These are phyloP conservation scores for Daktulosphaira vitifoliae DNA, from an alignment of 1,140 invertebrate species.

Conservation along the genomic window DNA sequence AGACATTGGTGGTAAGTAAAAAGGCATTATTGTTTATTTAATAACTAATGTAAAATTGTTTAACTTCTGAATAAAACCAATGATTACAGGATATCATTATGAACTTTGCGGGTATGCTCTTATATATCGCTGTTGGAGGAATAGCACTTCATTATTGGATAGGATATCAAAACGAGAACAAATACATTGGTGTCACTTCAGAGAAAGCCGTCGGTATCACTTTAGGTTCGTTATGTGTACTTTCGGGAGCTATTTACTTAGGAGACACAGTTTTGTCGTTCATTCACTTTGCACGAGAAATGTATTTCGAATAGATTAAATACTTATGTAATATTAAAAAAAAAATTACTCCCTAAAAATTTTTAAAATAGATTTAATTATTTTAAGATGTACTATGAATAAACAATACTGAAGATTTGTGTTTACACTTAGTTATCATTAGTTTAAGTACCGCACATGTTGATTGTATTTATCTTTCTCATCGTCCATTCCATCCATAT, in stretches of 20 bases:
- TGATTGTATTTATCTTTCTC: too few species aligned
- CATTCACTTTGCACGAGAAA: constrained; percentile 59
- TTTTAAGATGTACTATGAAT: too few species aligned
- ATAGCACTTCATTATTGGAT: constrained; percentile 79
- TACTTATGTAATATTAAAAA: too few species aligned
- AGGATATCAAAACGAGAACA: constrained; percentile 66
- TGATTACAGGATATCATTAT: constrained; percentile 66
- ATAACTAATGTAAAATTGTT: too few species aligned
- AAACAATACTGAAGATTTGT: too few species aligned
- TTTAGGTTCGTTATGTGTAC: constrained; percentile 64
- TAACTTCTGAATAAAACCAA: not conserved
- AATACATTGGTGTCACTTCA: constrained; percentile 55
- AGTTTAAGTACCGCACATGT: too few species aligned
- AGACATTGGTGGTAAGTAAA: constrained; percentile 47
- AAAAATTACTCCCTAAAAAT: too few species aligned
- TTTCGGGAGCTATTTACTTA: constrained; percentile 66
- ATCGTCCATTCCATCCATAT: too few species aligned
- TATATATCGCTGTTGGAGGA: constrained; percentile 73
- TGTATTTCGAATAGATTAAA: constrained; percentile 43
- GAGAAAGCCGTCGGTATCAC: constrained; percentile 69
- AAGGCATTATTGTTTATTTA: not conserved
- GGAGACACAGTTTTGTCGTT: constrained; percentile 66
- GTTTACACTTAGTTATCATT: too few species aligned
- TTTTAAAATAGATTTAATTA: too few species aligned
- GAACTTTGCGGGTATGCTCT: constrained; percentile 72